These are phyloP conservation scores for Yponomeuta plumbellus DNA, from an alignment of 2,888 invertebrate species.

Conservation along the genomic window DNA sequence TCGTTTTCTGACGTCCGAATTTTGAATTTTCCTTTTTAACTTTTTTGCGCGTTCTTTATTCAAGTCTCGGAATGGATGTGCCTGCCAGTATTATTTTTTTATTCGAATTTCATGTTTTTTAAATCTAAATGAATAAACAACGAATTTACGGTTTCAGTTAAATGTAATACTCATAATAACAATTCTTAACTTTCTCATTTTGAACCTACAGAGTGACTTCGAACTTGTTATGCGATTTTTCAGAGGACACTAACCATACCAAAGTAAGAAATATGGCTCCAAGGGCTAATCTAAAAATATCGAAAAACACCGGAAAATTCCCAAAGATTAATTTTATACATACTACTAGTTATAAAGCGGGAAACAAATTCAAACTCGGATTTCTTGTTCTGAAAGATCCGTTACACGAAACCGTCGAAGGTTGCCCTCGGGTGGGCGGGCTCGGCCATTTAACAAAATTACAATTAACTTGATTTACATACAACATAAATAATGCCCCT, in stretches of 20 bases:
- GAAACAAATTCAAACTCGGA: not conserved
- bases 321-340: no score
- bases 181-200: no score
- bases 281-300: no score
- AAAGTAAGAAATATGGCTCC: no score
- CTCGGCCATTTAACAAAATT: slow-evolving; percentile 51
- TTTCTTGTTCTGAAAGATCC: not conserved
- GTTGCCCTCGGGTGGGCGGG: slow-evolving; percentile 30
- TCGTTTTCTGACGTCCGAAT: not conserved
- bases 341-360: not conserved
- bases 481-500: slow-evolving; percentile 50
- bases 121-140: no score
- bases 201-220: no score
- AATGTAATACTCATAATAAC: no score
- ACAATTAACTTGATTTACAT: slow-evolving; percentile 65
- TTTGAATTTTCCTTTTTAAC: not conserved
- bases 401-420: slow-evolving; percentile 21
- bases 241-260: no score
- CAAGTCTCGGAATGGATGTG: not conserved
- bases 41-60: not conserved
- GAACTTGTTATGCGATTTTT: no score
- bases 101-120: not conserved
- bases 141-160: no score
- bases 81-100: not conserved
- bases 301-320: no score